Evolutionary conservation across 2,113 vertebrate genomes (phyloP).

Genomic region (Zonotrichia leucophrys): DNA sequence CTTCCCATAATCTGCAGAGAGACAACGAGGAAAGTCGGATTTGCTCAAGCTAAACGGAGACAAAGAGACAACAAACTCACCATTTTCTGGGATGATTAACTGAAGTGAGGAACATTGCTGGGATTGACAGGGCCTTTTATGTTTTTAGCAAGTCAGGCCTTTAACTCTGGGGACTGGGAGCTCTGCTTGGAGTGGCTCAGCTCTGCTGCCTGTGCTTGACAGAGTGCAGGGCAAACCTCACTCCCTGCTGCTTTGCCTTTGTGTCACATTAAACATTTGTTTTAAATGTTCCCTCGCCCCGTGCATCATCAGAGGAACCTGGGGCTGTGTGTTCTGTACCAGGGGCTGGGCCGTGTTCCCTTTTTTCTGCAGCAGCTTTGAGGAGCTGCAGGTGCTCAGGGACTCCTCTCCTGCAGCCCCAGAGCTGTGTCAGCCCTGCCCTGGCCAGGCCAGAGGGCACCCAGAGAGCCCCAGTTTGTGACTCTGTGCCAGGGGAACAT

Average conservation of each 20-base stretch:
- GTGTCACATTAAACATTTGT: not conserved
- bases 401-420: not conserved
- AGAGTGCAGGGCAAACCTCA: not conserved
- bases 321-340: not conserved
- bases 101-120: not conserved
- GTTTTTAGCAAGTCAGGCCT: not conserved
- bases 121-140: not conserved
- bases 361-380: slow-evolving; percentile 2
- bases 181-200: not conserved
- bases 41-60: not conserved
- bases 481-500: not conserved
- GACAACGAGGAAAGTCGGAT: slow-evolving; percentile 14
- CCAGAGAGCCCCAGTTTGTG: not conserved
- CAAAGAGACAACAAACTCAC: not conserved
- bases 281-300: not conserved
- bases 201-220: not conserved
- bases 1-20: slow-evolving; percentile 44
- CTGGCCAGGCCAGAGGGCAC: not conserved
- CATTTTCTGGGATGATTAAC: not conserved
- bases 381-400: not conserved
- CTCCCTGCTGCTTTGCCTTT: not conserved
- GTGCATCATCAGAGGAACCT: not conserved
- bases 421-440: accelerated
- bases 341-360: not conserved
- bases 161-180: not conserved